Evolutionary conservation across 2,113 vertebrate genomes (phyloP).

Genomic region (Hippolais icterina): DNA sequence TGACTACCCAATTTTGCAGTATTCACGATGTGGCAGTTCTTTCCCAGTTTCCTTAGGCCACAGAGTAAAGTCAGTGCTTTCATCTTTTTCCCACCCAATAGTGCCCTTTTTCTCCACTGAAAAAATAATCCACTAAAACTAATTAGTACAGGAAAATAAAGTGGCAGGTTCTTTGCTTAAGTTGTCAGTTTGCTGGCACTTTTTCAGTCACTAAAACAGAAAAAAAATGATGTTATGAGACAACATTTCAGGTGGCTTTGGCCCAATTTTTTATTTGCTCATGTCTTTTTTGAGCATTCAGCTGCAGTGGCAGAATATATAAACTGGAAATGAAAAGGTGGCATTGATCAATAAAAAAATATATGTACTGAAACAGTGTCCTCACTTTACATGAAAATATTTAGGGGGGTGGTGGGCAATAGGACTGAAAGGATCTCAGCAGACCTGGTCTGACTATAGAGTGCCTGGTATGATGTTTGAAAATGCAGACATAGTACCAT

Average conservation of each 20-base stretch:
- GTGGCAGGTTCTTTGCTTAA: not conserved
- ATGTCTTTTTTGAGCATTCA: not conserved
- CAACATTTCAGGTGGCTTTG: not conserved
- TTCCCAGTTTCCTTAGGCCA: not conserved
- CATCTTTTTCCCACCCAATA: not conserved
- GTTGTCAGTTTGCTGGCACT: not conserved
- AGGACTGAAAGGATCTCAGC: not conserved
- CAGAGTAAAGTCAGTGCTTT: not conserved
- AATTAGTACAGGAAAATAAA: not conserved
- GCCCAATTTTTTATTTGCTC: not conserved
- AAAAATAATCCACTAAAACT: not conserved
- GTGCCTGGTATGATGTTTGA: not conserved
- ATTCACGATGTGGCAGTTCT: not conserved
- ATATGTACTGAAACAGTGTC: not conserved
- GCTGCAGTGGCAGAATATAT: not conserved
- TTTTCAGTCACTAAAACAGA: not conserved
- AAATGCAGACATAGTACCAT: not conserved
- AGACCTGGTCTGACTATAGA: not conserved
- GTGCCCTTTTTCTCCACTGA: fast-evolving
- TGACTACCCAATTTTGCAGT: not conserved
- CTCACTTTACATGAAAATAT: not conserved
- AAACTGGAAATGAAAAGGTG: not conserved
- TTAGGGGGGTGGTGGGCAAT: not conserved
- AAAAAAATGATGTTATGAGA: not conserved
- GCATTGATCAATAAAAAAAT: not conserved